Evolutionary conservation across 2,113 vertebrate species (phyloP).

Genomic region (Lycocorax pyrrhopterus): DNA sequence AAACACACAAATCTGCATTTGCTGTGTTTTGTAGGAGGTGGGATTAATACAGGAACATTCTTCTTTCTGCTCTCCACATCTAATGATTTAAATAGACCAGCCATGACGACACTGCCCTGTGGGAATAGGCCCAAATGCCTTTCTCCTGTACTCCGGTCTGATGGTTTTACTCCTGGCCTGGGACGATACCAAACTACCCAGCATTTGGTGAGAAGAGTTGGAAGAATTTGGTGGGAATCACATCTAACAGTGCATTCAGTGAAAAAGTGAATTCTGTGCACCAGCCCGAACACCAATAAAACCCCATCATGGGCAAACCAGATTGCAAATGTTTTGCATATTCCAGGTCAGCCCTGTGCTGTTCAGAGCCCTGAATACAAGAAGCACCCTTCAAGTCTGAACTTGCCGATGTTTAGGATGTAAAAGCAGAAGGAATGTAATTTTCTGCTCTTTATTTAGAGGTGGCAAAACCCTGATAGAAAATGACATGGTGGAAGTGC

Average conservation of each 20-base stretch:
- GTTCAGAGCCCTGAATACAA: neutral
- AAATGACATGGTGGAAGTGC: slow-evolving; percentile 9
- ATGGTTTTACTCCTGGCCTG: neutral
- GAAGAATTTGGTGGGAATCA: neutral
- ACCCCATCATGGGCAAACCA: neutral
- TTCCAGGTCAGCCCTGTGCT: neutral
- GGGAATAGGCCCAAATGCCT: slow-evolving; percentile 2
- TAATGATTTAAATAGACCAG: neutral
- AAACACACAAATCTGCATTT: slow-evolving; percentile 6
- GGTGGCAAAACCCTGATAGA: slow-evolving; percentile 26
- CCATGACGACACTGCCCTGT: neutral
- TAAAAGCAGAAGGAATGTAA: neutral
- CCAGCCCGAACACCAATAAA: neutral
- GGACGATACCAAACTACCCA: neutral
- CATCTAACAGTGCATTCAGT: neutral
- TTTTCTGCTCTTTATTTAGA: slow-evolving; percentile 20
- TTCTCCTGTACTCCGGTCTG: neutral
- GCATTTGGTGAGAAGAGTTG: neutral
- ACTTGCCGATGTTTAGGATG: neutral
- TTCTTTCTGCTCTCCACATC: neutral
- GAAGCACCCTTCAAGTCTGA: neutral
- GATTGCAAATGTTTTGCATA: neutral
- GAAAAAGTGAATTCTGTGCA: neutral
- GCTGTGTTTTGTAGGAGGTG: neutral
- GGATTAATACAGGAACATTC: neutral